A percentile compares a stretch with the other conserved stretches of the same genome.
phyloP scores from a whole-genome alignment of 2,113 vertebrate genomes.

The Cyanoliseus patagonus region DNA sequence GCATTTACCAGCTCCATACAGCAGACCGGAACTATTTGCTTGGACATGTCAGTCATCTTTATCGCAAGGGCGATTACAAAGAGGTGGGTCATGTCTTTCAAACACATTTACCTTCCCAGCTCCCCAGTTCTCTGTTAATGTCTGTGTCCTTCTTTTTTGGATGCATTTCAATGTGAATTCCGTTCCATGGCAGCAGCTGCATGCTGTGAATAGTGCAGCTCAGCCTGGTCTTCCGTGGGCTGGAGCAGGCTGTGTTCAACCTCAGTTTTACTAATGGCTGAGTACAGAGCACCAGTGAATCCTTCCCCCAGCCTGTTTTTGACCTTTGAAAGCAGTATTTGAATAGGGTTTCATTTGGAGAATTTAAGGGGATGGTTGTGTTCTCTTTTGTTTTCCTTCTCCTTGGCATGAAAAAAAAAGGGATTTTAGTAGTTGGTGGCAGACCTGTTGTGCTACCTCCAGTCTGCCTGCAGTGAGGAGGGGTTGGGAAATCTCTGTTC shows the following conservation, averaged over 20 bases:
- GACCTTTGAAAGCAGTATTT: background rate
- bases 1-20: constrained; percentile 66
- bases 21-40: constrained; percentile 51
- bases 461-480: background rate
- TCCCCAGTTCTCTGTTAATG: background rate
- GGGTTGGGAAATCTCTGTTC: background rate
- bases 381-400: background rate
- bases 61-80: constrained; percentile 63
- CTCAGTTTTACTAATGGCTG: background rate
- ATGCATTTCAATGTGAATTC: constrained; percentile 50
- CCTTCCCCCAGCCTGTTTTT: background rate
- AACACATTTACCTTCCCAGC: constrained; percentile 36
- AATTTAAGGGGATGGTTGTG: background rate
- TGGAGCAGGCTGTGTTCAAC: background rate
- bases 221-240: background rate
- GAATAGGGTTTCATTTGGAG: constrained; percentile 40
- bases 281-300: background rate
- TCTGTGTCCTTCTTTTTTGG: constrained; percentile 38
- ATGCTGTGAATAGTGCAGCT: background rate
- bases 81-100: constrained; percentile 63
- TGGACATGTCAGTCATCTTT: constrained; percentile 34
- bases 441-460: background rate
- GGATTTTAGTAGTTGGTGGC: background rate
- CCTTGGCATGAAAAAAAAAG: background rate
- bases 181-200: constrained; percentile 13